Evolutionary conservation across 2,113 vertebrate genomes (phyloP), one percentile per base, ranked within the genome.

Genomic region (Mobula birostris): DNA sequence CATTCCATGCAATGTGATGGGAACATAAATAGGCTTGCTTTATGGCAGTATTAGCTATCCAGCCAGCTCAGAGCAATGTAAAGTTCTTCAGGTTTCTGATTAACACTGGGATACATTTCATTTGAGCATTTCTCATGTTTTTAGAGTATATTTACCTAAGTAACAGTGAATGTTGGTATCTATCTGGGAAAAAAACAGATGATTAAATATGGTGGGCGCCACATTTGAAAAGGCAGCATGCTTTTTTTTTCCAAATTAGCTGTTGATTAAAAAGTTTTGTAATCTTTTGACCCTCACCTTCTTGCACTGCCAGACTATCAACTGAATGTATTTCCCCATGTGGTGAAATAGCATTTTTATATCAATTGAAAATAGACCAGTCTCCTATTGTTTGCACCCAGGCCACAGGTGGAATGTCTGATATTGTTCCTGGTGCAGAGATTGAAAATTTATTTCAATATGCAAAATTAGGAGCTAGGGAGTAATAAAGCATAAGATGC

Each of bases 361-460:
- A 40, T 93, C 70, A 93, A 56, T 7, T 56, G 21, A 74, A 93
- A 93, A 56, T 40, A 74, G 19, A 40, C 24, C 88, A 48, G 21
- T 93, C 70, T 2, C 48, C 3, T 93, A 93, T 48, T 93, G 91
- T 74, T 93, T 93, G 70, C 91, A 93, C 74, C 56, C 95, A 97
- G 96, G 95, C 88, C 96, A 96, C 96, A 97, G 96, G 97, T 97
- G 97, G 95, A 96, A 95, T 94, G 95, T 96, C 96, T 97, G 90
- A 97, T 97, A 97, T 97, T 97, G 97, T 97, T 96, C 96, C 96
- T 96, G 96, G 95, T 90, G 95, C 94, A 95, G 95, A 97, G 96
- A 97, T 97, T 96, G 96, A 96, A 97, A 97, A 96, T 97, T 96
- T 96, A 76, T 97, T 96, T 97, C 96, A 97, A 96, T 97, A 97